Conservation (phyloP, 2,888 invertebrate species). For the Rhynchonema sp. region DNA sequence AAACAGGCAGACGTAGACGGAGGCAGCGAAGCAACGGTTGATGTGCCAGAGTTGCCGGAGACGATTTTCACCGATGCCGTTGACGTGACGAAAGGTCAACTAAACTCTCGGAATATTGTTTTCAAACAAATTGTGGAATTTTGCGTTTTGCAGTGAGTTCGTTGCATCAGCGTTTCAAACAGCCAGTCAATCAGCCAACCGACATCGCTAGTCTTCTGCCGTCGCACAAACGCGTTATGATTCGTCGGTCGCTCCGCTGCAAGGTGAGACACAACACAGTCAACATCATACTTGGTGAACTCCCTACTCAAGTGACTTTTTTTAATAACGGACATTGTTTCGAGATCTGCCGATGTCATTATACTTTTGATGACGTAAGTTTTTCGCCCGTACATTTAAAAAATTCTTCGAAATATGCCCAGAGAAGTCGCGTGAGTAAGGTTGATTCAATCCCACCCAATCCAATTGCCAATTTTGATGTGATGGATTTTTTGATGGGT, state of each 20-base stretch:
- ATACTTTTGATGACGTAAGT: too few relatives aligned
- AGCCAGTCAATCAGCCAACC: conserved; percentile 59
- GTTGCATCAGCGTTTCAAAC: not conserved
- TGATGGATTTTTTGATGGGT: too few relatives aligned
- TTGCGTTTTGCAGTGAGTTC: not conserved
- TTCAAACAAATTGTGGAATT: not conserved
- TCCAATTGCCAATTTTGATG: too few relatives aligned
- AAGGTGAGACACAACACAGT: conserved; percentile 35
- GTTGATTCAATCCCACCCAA: too few relatives aligned
- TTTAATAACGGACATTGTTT: too few relatives aligned
- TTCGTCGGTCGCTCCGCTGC: conserved; percentile 74
- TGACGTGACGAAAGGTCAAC: not conserved
- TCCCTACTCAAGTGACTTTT: too few relatives aligned
- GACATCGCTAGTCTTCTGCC: conserved; percentile 55
- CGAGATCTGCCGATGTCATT: too few relatives aligned
- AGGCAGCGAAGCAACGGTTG: conserved; percentile 20
- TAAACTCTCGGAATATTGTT: not conserved
- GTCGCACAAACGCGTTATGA: conserved; percentile 60
- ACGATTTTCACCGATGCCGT: not conserved
- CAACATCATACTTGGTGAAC: too few relatives aligned
- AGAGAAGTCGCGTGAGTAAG: too few relatives aligned
- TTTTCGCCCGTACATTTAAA: too few relatives aligned
- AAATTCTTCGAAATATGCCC: too few relatives aligned
- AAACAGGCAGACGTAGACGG: not conserved
- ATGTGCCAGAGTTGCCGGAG: not conserved